Percentiles rank a stretch among this genome's conserved stretches.
These are phyloP conservation scores for Prolemur simus DNA, from an alignment of 2,113 vertebrate species.

Conservation along the genomic window DNA sequence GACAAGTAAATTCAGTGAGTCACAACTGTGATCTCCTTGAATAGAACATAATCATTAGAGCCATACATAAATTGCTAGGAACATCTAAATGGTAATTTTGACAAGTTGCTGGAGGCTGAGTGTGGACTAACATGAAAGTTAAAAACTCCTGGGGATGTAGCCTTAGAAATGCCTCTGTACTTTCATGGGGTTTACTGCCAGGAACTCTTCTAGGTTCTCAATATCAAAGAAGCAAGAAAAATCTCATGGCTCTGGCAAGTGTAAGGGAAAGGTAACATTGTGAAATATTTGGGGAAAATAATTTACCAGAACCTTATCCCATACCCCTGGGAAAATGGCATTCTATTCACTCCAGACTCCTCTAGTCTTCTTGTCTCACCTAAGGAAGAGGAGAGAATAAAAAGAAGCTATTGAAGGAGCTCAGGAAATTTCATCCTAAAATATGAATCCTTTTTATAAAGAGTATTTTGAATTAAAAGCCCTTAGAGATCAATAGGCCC, in stretches of 20 bases:
- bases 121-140: neutral
- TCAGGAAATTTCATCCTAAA: too few relatives aligned
- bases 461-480: too few relatives aligned
- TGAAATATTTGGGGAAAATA: neutral
- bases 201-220: neutral
- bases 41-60: neutral
- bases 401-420: neutral
- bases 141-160: neutral
- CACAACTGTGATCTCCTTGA: neutral
- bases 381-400: neutral
- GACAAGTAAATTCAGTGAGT: neutral
- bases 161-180: neutral
- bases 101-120: neutral
- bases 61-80: neutral
- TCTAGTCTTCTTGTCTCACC: neutral
- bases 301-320: neutral
- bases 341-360: neutral
- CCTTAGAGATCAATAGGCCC: too few relatives aligned
- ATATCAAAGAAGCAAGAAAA: neutral
- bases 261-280: neutral
- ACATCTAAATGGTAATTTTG: neutral
- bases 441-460: too few relatives aligned
- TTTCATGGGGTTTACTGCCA: neutral
- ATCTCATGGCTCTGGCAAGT: neutral
- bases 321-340: neutral